phyloP scores from a whole-genome alignment of 2,113 vertebrate species.

The Saccopteryx leptura region DNA sequence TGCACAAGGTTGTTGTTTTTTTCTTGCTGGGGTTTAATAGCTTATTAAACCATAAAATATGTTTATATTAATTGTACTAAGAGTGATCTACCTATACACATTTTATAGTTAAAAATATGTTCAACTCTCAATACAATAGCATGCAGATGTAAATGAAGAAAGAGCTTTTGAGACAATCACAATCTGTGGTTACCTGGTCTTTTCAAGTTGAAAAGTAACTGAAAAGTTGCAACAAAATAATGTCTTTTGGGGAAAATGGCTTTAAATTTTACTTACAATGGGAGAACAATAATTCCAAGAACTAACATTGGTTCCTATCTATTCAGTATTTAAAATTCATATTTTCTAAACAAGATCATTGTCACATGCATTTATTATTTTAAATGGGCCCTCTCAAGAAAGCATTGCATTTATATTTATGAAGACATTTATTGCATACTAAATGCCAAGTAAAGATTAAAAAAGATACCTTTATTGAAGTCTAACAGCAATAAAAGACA shows the following conservation, averaged over 20 bases:
- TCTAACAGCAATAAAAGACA: slow-evolving; percentile 68
- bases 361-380: slow-evolving; percentile 73
- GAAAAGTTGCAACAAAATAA: slow-evolving; percentile 48
- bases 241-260: not conserved
- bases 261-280: not conserved
- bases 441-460: slow-evolving; percentile 78
- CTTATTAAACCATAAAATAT: not conserved
- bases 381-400: slow-evolving; percentile 70
- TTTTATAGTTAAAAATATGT: not conserved
- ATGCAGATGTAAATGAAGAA: not conserved
- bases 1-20: not conserved
- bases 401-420: slow-evolving; percentile 78
- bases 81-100: not conserved
- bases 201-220: slow-evolving; percentile 42
- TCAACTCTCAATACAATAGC: not conserved
- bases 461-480: slow-evolving; percentile 74
- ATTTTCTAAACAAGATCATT: slow-evolving; percentile 72
- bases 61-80: not conserved
- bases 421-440: slow-evolving; percentile 74
- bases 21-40: not conserved
- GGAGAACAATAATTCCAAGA: not conserved
- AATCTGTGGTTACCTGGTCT: not conserved
- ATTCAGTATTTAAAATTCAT: slow-evolving; percentile 73
- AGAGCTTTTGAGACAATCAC: not conserved
- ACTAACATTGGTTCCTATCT: slow-evolving; percentile 20